These are phyloP conservation scores for Datnioides undecimradiatus DNA, from an alignment of 2,113 vertebrate genomes.

Conservation along the genomic window DNA sequence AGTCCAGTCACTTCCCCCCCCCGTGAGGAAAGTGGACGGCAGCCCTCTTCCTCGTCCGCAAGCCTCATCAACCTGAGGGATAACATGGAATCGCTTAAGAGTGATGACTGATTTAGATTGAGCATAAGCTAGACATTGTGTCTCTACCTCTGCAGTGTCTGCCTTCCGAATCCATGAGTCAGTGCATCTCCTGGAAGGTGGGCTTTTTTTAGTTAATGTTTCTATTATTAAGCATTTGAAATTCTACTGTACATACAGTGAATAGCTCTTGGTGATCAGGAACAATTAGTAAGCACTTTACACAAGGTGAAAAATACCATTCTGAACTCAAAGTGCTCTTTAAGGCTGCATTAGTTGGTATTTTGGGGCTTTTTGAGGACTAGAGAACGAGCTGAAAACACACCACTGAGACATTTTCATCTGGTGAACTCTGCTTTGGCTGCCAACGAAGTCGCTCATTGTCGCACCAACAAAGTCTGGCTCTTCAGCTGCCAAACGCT, in stretches of 20 bases:
- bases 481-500: too few relatives aligned
- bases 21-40: slow-evolving; percentile 7
- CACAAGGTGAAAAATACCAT: background rate
- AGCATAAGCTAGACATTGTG: slow-evolving; percentile 12
- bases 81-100: background rate
- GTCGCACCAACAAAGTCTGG: too few relatives aligned
- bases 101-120: slow-evolving; percentile 20
- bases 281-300: background rate
- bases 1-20: slow-evolving; percentile 3
- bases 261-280: background rate
- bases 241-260: background rate
- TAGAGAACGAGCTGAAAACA: too few relatives aligned
- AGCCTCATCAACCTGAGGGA: background rate
- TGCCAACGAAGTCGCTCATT: too few relatives aligned
- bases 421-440: too few relatives aligned
- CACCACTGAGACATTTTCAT: too few relatives aligned
- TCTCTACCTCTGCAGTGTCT: background rate
- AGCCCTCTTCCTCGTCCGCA: background rate
- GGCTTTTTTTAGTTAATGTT: background rate
- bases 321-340: background rate
- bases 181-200: slow-evolving; percentile 28
- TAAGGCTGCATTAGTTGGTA: too few relatives aligned
- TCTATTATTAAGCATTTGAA: slow-evolving; percentile 1
- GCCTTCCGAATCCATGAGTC: slow-evolving; percentile 30
- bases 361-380: too few relatives aligned